These are phyloP conservation scores for Parnassius mnemosyne DNA, from an alignment of 2,888 invertebrate species.

Conservation along the genomic window DNA sequence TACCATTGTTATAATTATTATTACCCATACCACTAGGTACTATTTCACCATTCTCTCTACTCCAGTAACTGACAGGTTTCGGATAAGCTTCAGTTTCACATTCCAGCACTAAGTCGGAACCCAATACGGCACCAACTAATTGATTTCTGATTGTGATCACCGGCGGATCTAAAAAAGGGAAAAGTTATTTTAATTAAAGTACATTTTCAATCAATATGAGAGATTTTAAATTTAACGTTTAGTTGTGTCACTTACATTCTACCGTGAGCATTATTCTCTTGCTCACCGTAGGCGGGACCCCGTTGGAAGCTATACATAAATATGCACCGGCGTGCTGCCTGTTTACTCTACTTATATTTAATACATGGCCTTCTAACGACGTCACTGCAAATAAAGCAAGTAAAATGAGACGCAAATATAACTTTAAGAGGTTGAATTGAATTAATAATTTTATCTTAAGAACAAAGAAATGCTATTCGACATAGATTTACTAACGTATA, in stretches of 20 bases:
- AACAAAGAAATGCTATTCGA: background rate
- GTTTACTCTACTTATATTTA: constrained; percentile 85
- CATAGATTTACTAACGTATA: too few relatives aligned
- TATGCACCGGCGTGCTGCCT: constrained; percentile 91
- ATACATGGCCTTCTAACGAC: constrained; percentile 83
- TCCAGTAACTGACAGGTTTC: constrained; percentile 93
- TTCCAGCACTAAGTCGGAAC: constrained; percentile 87
- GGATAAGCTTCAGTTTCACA: constrained; percentile 93
- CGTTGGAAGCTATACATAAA: constrained; percentile 90
- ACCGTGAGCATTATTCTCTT: constrained; percentile 92
- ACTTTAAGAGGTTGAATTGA: constrained; percentile 10
- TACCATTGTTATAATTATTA: background rate
- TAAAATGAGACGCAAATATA: constrained; percentile 23
- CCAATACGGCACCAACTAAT: constrained; percentile 88
- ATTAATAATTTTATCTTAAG: constrained; percentile 6
- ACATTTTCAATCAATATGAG: too few relatives aligned
- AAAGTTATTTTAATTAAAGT: constrained; percentile 2
- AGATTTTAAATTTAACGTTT: background rate
- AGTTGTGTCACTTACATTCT: constrained; percentile 84
- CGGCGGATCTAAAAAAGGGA: constrained; percentile 85
- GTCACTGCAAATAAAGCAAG: constrained; percentile 70
- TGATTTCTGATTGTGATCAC: constrained; percentile 92
- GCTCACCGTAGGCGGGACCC: constrained; percentile 93
- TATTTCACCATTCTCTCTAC: constrained; percentile 86
- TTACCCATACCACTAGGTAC: constrained; percentile 84